These are phyloP conservation scores for Carposina sasakii DNA, from an alignment of 1,140 invertebrate genomes.

Conservation along the genomic window DNA sequence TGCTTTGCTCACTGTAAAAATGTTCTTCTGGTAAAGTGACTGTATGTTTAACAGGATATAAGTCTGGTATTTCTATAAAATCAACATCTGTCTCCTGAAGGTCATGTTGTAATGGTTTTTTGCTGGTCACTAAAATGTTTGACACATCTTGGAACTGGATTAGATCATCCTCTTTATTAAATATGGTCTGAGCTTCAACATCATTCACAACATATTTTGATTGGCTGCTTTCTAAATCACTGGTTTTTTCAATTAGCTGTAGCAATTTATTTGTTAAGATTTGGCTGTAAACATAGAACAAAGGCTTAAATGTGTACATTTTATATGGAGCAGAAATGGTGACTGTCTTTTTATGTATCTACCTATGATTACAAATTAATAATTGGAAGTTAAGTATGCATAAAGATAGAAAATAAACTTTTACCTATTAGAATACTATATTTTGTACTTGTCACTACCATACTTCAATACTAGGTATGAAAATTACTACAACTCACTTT, in stretches of 20 bases:
- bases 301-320: too few species aligned
- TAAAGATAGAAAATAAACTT: too few species aligned
- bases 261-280: conserved; percentile 81
- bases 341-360: too few species aligned
- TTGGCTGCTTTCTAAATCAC: conserved; percentile 69
- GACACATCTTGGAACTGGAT: conserved; percentile 77
- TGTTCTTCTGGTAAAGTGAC: conserved; percentile 78
- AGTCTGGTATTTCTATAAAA: conserved; percentile 75
- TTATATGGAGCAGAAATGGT: too few species aligned
- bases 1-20: conserved; percentile 76
- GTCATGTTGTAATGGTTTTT: conserved; percentile 74
- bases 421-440: too few species aligned
- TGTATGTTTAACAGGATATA: conserved; percentile 81
- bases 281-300: conserved; percentile 76
- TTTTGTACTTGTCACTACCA: too few species aligned
- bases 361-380: too few species aligned
- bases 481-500: conserved; percentile 81
- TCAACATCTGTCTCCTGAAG: conserved; percentile 53
- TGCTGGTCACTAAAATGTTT: conserved; percentile 78
- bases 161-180: conserved; percentile 76
- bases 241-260: conserved; percentile 79
- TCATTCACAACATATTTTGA: conserved; percentile 74
- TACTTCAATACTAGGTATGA: too few species aligned
- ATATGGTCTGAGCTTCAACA: conserved; percentile 67
- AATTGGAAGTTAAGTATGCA: too few species aligned